Conservation (phyloP, 2,888 invertebrate species). For the Mythimna impura region DNA sequence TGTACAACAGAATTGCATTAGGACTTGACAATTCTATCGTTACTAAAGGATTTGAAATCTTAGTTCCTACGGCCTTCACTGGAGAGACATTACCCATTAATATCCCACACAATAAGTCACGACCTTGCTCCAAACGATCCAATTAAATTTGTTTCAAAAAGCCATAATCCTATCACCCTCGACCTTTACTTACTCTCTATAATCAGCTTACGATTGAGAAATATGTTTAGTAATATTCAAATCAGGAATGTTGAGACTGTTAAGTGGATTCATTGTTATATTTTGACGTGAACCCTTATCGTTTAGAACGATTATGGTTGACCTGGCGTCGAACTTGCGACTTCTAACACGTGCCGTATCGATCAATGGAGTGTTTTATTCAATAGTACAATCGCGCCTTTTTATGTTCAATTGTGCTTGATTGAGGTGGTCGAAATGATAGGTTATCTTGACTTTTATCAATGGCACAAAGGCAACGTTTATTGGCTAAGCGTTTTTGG, state of each 20-base stretch:
- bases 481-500: constrained; percentile 25
- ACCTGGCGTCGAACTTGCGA: constrained; percentile 55
- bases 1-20: constrained; percentile 47
- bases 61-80: constrained; percentile 29
- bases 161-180: constrained; percentile 60
- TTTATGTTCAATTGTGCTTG: constrained; percentile 48
- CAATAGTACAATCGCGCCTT: constrained; percentile 46
- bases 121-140: constrained; percentile 63
- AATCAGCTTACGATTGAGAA: constrained; percentile 60
- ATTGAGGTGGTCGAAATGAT: constrained; percentile 36
- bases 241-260: constrained; percentile 27
- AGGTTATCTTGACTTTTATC: constrained; percentile 41
- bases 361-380: constrained; percentile 54
- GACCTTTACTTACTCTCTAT: constrained; percentile 69
- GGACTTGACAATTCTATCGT: constrained; percentile 15
- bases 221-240: constrained; percentile 56
- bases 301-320: constrained; percentile 67
- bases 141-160: constrained; percentile 68
- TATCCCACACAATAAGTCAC: constrained; percentile 51
- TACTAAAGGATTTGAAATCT: constrained; percentile 32
- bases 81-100: constrained; percentile 42
- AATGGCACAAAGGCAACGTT: constrained; percentile 15
- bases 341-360: constrained; percentile 50
- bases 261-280: constrained; percentile 56
- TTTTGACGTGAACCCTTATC: constrained; percentile 60